phyloP scores from a whole-genome alignment of 2,113 vertebrate species.

The Pseudonaja textilis region DNA sequence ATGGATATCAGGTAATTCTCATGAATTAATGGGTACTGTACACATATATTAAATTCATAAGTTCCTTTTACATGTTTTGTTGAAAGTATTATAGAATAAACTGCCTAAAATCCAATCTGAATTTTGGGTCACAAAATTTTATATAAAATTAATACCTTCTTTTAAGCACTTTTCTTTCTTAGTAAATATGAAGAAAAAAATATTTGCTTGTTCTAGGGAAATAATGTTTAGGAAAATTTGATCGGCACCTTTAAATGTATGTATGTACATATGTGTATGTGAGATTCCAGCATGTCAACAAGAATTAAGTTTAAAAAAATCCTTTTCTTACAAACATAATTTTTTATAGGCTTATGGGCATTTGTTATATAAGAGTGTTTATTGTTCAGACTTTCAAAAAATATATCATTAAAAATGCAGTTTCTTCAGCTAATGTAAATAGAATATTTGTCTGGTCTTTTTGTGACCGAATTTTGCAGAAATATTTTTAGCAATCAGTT shows the following conservation, averaged over 20 bases:
- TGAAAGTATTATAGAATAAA: background rate
- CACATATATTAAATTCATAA: background rate
- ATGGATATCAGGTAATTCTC: slow-evolving; percentile 87
- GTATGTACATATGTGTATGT: background rate
- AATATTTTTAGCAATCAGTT: background rate
- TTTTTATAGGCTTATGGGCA: background rate
- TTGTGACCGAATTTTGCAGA: background rate
- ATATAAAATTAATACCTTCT: background rate
- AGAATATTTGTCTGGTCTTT: background rate
- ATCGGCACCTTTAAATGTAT: background rate
- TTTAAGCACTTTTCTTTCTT: background rate
- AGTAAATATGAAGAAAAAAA: background rate
- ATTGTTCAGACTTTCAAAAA: background rate
- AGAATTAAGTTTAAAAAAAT: background rate
- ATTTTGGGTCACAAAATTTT: background rate
- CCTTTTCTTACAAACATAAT: background rate
- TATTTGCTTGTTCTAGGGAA: background rate
- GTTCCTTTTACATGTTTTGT: background rate
- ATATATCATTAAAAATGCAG: background rate
- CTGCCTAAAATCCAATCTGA: background rate
- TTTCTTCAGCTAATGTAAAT: background rate
- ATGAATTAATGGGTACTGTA: background rate
- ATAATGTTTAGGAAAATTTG: background rate
- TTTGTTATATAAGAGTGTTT: background rate
- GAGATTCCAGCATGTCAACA: background rate